phyloP scores from a whole-genome alignment of 2,888 invertebrate species.

The Nudaria mundana region DNA sequence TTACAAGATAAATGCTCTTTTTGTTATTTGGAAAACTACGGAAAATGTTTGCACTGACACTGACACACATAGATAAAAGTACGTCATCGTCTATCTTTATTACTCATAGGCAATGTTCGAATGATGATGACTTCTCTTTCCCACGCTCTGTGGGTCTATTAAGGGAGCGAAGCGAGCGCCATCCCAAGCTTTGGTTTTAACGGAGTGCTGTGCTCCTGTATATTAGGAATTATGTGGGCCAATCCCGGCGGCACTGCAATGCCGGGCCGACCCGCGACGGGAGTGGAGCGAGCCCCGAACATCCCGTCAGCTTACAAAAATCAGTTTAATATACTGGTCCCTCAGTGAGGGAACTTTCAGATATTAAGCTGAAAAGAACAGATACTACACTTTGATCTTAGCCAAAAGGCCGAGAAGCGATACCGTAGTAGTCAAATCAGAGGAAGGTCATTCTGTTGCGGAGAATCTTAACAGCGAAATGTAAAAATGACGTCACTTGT shows the following conservation, averaged over 20 bases:
- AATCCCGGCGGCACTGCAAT: constrained; percentile 2
- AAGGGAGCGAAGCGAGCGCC: no score
- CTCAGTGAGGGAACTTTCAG: neutral
- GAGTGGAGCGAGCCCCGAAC: neutral
- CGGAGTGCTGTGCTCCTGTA: no score
- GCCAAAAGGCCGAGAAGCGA: neutral
- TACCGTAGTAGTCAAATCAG: neutral
- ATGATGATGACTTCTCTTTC: no score
- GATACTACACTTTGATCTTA: neutral
- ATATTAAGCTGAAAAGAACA: neutral
- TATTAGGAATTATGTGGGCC: neutral
- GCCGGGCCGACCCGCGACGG: constrained; percentile 2
- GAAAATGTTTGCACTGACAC: no score
- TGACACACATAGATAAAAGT: no score
- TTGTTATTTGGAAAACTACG: no score
- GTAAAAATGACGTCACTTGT: neutral
- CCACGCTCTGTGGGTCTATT: no score
- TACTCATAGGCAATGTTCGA: no score
- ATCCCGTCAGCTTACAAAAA: neutral
- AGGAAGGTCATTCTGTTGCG: neutral
- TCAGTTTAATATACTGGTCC: neutral
- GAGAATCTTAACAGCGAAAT: neutral
- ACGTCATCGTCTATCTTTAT: no score
- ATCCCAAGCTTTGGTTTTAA: no score
- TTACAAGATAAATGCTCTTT: no score